A percentile compares a stretch with the other conserved stretches of the same genome.
These are phyloP conservation scores for Caenorhabditis parvicauda DNA, from an alignment of 2,888 invertebrate species.

Conservation along the genomic window DNA sequence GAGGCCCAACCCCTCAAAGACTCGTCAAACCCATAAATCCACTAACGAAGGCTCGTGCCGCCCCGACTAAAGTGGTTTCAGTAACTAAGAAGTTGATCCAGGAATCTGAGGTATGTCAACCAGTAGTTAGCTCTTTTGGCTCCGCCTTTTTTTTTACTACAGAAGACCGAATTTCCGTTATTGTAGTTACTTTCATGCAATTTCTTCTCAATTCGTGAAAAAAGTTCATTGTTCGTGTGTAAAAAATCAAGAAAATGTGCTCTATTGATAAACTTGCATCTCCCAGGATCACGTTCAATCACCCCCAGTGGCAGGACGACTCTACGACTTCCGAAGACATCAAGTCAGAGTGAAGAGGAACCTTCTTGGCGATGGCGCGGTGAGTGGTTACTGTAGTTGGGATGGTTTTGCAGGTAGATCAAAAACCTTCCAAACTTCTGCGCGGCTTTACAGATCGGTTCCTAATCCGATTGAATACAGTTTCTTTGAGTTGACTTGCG, in stretches of 20 bases:
- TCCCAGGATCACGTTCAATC: conserved; percentile 23
- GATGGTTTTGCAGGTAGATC: too few species aligned
- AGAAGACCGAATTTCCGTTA: too few species aligned
- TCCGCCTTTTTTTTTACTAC: too few species aligned
- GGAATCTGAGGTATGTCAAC: conserved; percentile 9
- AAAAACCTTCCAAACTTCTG: too few species aligned
- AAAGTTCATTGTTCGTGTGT: too few species aligned
- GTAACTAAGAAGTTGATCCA: conserved; percentile 13
- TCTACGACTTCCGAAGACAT: conserved; percentile 31
- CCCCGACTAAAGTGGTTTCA: conserved; percentile 6
- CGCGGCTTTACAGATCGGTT: too few species aligned
- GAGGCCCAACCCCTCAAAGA: conserved; percentile 18
- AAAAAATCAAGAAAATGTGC: not conserved
- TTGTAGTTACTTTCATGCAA: too few species aligned
- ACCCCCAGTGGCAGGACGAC: conserved; percentile 35
- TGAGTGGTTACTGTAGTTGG: not conserved
- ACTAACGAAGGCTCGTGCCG: conserved; percentile 9
- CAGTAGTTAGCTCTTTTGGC: too few species aligned
- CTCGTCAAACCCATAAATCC: conserved; percentile 10
- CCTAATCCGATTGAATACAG: too few species aligned
- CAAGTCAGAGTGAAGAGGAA: conserved; percentile 35
- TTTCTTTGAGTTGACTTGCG: too few species aligned
- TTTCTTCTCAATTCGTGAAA: too few species aligned
- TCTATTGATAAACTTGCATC: not conserved
- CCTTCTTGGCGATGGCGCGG: conserved; percentile 2